Base-by-base conservation (phyloP, 2,888 invertebrate genomes). In the Tribolium freemani region DNA sequence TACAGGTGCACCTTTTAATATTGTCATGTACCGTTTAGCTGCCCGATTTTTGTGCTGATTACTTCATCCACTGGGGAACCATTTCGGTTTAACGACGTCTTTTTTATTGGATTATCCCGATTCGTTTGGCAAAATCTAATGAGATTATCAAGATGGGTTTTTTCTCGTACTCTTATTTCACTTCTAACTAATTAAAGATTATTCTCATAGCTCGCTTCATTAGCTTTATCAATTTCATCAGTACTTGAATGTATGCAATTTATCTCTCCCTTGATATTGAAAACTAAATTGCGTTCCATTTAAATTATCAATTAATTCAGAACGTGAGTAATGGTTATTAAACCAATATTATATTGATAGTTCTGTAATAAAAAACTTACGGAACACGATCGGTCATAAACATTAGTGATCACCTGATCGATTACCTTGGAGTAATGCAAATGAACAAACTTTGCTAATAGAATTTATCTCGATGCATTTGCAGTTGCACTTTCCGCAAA, bases 321-420 rank as follows among this genome's bases (percentile, higher is more conserved):
- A 70, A 70, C 70, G 70, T 70, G 70, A 70, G 70, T 70, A 70
- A 70, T 70, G 70, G 70, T 70, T 70, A 70, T 63, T 70, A 70
- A 53, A 64, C 53, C 56, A 69, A 53, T 64, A 64, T 70, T 46
- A 54, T 64, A 31, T 48, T 20, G 30, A 66, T 9, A 48, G 51
- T 21, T 20, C 38, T 8, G 9, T 8, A n/a, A 38, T 38, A 38
- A 38, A 38, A 38, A 38, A 26, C 26, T 38, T 38, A 38, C 38
- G 70, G 54, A 70, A 70, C 57, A 53, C 63, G 63, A 63, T 56
- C 70, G 64, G 57, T 54, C 64, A 64, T 63, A 70, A 63, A 56
- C 56, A 50, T 50, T 30, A 54, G 45, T 48, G 51, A 71, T 71
- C 71, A 64, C 64, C 71, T 71, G 64, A 71, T 66, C 64, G 57